Evolutionary conservation across 2,797 vertebrate species (phyloP), one percentile per base, ranked within the genome.

Genomic region (Toxotes lorentzi): DNA sequence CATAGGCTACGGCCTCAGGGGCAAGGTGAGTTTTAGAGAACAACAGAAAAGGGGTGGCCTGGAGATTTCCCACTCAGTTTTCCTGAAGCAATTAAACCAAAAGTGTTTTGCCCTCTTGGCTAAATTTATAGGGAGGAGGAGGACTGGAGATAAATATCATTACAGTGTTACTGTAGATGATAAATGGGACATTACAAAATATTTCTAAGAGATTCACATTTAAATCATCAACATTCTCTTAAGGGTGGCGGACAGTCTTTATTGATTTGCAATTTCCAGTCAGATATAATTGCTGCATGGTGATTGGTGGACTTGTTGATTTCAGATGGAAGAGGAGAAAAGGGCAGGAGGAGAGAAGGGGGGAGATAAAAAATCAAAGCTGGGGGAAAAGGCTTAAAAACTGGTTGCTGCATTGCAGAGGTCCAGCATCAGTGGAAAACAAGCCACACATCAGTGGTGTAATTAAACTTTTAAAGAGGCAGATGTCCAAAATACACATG

Each of bases 261-360:
- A 89, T 86, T 84, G 72, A 85, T 81, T 82, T 72, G 56, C 47
- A 70, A 35, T 68, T 73, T 80, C 50, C 77, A 66, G 77, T 81
- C 72, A 68, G 70, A 82, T 79, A 30, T 57, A 70, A 67, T 57
- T 50, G 35, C 6, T 4, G 32, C 51, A 50, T 27, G 27, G 23
- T 70, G 76, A 87, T 75, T 57, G 69, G 65, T 74, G 45, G 45
- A 70, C 43, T 53, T 86, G 67, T 63, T 83, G 80, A 69, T 76
- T 77, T 58, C n/a, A 51, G 23, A 7, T 24, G 21, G 13, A 70
- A 7, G 43, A 59, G n/a, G 40, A 35, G 17, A 50, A 30, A 43
- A 40, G n/a, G 17, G 3, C 24, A 30, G 9, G 10, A 67, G 48
- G 32, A 56, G 17, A 27, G 40, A 56, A n/a, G 38, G 19, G 50